Base-by-base conservation (phyloP, 53 echinoderm and acorn worm species). In the Crossaster papposus region DNA sequence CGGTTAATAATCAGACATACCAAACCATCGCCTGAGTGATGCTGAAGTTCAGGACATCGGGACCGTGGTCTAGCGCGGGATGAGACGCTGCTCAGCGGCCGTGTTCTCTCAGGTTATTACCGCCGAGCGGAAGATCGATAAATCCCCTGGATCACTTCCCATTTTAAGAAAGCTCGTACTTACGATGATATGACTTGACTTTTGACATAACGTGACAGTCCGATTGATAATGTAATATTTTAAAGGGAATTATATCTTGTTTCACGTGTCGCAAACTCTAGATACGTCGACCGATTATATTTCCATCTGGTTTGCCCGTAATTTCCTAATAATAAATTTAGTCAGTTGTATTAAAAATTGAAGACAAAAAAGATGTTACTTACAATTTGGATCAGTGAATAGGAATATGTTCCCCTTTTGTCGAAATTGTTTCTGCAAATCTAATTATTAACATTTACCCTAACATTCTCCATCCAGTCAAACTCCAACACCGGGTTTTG, bases 41-140 rank as follows among this genome's bases (percentile, higher is more conserved):
- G 65, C 50, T 38, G 12, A 72, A 53, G 34, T 51, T 54, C 34
- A 30, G 12, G 18, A 1, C 53, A 30, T 85, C 72, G 30, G 6
- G 28, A 44, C 51, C 15, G 28, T 32, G 18, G 70, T 35, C n/a
- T n/a, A n/a, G n/a, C 44, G 13, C 15, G 14, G 85, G 54, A 37
- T 1, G 20, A 51, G 20, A 52, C 36, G 52, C 72, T 64, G 62
- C 36, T 74, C 87, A 76, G 10, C 75, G 24, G 73, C 62, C 75
- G 87, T 87, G 35, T 87, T 87, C 87, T 87, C 76, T 32, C 37
- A 77, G 76, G 87, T 72, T 77, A 87, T 87, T 87, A 87, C 75
- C 87, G 36, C 8, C 51, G n/a, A 55, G 80, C 54, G 31, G 14
- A 24, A 36, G 58, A 87, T 87, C 87, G 63, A 87, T 87, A 73